phyloP scores from a whole-genome alignment of 2,888 invertebrate genomes.

The Noctua comes region DNA sequence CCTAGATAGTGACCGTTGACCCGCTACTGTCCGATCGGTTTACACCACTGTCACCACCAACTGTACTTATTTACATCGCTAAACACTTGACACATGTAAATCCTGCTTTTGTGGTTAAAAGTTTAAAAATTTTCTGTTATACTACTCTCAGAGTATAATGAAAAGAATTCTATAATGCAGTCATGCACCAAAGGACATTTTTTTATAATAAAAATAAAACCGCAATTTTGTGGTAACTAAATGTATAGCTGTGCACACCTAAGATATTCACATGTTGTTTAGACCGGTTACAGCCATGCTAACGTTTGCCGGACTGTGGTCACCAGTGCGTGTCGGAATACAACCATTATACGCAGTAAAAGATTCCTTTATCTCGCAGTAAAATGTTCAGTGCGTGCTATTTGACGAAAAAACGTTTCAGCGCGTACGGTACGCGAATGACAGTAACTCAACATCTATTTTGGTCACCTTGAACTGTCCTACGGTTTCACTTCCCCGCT shows the following conservation, averaged over 20 bases:
- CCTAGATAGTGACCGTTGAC: not conserved
- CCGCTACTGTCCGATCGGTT: not conserved
- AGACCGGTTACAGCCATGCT: not conserved
- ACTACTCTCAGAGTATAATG: not conserved
- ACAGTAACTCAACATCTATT: not conserved
- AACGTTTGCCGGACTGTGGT: not conserved
- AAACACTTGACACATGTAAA: not conserved
- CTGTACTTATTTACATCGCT: not conserved
- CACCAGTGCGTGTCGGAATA: constrained; percentile 11
- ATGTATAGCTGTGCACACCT: constrained; percentile 1
- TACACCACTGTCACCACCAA: not conserved
- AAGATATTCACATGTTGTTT: not conserved
- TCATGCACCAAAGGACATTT: not conserved
- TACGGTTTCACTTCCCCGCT: not conserved
- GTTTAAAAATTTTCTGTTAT: not conserved
- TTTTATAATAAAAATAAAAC: not conserved
- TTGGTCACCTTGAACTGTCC: not conserved
- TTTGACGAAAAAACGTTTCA: not conserved
- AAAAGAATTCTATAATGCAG: not conserved
- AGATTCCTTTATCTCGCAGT: not conserved
- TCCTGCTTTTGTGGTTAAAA: not conserved
- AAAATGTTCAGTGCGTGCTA: not conserved
- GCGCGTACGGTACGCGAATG: not conserved
- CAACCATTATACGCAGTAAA: not conserved
- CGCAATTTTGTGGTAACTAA: not conserved